Percentiles rank a stretch among this genome's conserved stretches.
phyloP scores from a whole-genome alignment of 35 echinoderm and acorn worm species.

The Holothuria glaberrima region DNA sequence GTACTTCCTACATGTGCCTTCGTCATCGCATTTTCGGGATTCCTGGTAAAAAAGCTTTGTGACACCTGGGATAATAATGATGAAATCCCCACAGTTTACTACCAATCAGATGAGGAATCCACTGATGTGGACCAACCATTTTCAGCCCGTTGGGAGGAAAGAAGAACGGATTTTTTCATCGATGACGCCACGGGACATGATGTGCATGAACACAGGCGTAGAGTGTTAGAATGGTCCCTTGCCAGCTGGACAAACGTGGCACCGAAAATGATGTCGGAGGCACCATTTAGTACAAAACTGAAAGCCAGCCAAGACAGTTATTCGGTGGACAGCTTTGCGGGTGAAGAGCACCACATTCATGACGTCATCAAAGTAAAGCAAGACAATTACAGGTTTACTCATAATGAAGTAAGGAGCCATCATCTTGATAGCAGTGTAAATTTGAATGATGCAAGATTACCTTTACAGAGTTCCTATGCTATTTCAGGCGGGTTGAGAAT shows the following conservation, averaged over 20 bases:
- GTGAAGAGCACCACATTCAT: too few species aligned
- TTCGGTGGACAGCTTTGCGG: too few species aligned
- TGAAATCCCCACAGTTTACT: background rate
- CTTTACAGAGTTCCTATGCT: too few species aligned
- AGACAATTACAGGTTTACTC: too few species aligned
- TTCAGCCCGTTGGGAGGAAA: background rate
- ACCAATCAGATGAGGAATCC: background rate
- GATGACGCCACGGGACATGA: background rate
- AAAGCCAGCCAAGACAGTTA: background rate
- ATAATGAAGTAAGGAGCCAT: too few species aligned
- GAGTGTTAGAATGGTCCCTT: background rate
- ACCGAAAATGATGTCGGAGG: background rate
- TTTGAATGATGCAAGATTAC: too few species aligned
- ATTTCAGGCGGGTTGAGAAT: too few species aligned
- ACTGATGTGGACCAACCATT: background rate
- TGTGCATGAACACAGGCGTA: background rate
- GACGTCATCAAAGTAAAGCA: too few species aligned
- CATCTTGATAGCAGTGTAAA: too few species aligned
- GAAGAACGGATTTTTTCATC: background rate
- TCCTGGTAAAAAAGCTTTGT: slow-evolving; percentile 4
- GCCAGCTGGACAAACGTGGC: too few species aligned
- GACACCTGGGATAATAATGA: background rate
- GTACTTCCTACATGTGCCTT: background rate
- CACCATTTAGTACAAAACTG: background rate
- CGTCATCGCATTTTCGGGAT: slow-evolving; percentile 9